A percentile compares a stretch with the other conserved stretches of the same genome.
phyloP scores from a whole-genome alignment of 2,113 vertebrate species.

The Chaetodon trifascialis region DNA sequence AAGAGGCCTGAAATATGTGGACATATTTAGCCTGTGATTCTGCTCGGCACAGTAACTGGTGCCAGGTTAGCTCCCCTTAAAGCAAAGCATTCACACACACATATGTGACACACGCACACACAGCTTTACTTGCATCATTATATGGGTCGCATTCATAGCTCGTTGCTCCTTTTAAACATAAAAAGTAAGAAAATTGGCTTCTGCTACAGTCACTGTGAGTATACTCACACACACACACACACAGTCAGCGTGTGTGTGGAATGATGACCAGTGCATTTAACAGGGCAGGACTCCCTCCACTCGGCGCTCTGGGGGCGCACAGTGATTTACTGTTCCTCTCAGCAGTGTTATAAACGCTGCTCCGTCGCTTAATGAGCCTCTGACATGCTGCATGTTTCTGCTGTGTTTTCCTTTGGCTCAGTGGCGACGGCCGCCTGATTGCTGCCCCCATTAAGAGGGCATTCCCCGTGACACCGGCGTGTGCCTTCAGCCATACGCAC shows the following conservation, averaged over 20 bases:
- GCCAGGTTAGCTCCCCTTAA: neutral
- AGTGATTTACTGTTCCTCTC: conserved; percentile 84
- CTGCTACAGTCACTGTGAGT: neutral
- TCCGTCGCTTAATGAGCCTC: conserved; percentile 79
- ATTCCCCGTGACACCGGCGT: conserved; percentile 66
- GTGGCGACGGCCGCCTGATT: conserved; percentile 76
- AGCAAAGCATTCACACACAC: neutral
- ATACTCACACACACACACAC: conserved; percentile 15
- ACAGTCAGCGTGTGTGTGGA: conserved; percentile 26
- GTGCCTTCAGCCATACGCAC: conserved; percentile 65
- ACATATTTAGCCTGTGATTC: neutral
- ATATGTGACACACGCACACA: neutral
- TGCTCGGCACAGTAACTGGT: neutral
- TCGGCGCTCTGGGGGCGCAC: conserved; percentile 68
- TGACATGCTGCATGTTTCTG: conserved; percentile 80
- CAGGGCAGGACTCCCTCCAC: conserved; percentile 66
- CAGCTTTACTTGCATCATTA: neutral
- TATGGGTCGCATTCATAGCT: conserved; percentile 1
- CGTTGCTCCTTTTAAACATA: neutral
- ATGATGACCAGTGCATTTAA: conserved; percentile 56
- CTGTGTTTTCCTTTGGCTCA: conserved; percentile 79
- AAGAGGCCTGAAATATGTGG: neutral
- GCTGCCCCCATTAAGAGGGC: conserved; percentile 74
- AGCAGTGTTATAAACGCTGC: conserved; percentile 78
- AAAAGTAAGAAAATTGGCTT: conserved; percentile 16